Evolutionary conservation across 2,797 vertebrate genomes (phyloP), one percentile per base, ranked within the genome.

Genomic region (Urocyon cinereoargenteus): DNA sequence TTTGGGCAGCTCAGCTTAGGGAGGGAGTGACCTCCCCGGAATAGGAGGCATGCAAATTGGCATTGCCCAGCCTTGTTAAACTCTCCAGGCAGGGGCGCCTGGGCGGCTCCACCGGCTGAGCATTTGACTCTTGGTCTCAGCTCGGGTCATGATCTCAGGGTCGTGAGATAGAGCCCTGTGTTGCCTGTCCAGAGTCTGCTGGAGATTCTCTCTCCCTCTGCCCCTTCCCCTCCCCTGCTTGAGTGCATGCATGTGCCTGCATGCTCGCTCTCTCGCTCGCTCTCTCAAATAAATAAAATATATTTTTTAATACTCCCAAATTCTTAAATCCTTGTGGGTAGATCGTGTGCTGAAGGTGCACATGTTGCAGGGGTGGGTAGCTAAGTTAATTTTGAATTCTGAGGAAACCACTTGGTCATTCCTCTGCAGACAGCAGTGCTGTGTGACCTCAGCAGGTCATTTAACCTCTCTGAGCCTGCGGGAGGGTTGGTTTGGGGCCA

Each of bases 351-450:
- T 22, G 36, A 79, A 13, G 40, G 36, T 19, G 57, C 45, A 78
- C 18, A 5, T 6, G 10, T 6, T 0, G 64, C 1, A 3, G 15
- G 7, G 16, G 7, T 1, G 18, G 22, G 11, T 0, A 2, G 10
- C 68, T 2, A 2, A 24, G 36, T 45, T 28, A 1, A 15, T 55
- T 34, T 10, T 26, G n/a, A 26, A 1, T 7, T 49, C 40, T 13
- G 34, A 87, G 86, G 57, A 82, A 36, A 72, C 79, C 26, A 0
- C 15, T 15, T 0, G 0, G 31, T 57, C 15, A 0, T 9, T 14
- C 51, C 21, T 3, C 9, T 4, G 10, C 45, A 4, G 2, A 1
- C 0, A 14, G 61, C 75, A 26, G 14, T n/a, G 87, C 84, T n/a
- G 5, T 75, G 94, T 79, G 85, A 86, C 55, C 36, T 45, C 16